A percentile compares a stretch with the other conserved stretches of the same genome.
These are phyloP conservation scores for Exaiptasia diaphana DNA, from an alignment of 64 coral and sea anemone species.

Conservation along the genomic window DNA sequence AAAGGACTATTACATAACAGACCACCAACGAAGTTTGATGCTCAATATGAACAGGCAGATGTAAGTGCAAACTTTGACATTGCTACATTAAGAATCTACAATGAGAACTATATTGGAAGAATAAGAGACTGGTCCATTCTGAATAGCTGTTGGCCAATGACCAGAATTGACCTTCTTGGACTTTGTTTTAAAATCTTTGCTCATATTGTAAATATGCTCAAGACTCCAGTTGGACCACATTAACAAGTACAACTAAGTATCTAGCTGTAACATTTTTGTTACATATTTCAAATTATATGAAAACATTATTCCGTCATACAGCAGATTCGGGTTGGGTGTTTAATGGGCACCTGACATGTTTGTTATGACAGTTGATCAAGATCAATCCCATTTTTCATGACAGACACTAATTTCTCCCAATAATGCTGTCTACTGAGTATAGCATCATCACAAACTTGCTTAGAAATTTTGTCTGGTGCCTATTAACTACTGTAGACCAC, in stretches of 20 bases:
- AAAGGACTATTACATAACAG: constrained; percentile 21
- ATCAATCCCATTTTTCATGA: no score
- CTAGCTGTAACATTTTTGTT: not conserved
- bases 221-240: constrained; percentile 36
- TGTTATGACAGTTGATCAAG: no score
- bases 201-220: constrained; percentile 26
- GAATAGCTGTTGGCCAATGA: constrained; percentile 7
- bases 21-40: not conserved
- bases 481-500: no score
- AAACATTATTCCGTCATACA: no score
- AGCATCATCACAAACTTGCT: no score
- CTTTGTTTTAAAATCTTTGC: constrained; percentile 15
- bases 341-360: no score
- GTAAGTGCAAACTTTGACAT: constrained; percentile 14
- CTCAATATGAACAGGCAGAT: not conserved
- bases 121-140: constrained; percentile 35
- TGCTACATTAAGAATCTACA: constrained; percentile 13
- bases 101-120: constrained; percentile 26
- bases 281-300: no score
- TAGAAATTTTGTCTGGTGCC: no score
- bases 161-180: constrained; percentile 12
- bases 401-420: no score
- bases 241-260: not conserved
- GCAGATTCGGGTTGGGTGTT: no score
- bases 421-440: no score